A percentile compares a stretch with the other conserved stretches of the same genome.
Conservation (phyloP, 2,113 vertebrate species). For the Andinoacara biseriatus region DNA sequence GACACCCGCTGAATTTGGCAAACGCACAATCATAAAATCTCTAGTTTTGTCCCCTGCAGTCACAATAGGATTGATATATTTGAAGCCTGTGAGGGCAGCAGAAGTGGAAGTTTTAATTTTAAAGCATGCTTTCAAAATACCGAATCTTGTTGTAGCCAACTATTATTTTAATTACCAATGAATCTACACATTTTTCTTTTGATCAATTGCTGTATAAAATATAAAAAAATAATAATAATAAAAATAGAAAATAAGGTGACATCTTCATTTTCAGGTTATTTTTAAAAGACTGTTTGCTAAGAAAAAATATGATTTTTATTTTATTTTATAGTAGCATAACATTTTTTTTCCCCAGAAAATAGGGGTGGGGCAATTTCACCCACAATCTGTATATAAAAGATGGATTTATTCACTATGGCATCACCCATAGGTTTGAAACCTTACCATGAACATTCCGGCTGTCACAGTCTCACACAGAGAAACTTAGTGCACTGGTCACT, state of each 20-base stretch:
- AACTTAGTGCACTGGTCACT: not conserved
- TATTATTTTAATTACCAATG: not conserved
- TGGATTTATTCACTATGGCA: not conserved
- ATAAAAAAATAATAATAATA: accelerated
- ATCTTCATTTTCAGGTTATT: not conserved
- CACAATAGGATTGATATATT: not conserved
- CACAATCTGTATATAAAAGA: not conserved
- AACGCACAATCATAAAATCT: not conserved
- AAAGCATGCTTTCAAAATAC: not conserved
- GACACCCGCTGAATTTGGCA: not conserved
- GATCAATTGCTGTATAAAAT: not conserved
- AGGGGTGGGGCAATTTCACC: not conserved
- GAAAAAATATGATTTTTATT: too few relatives aligned
- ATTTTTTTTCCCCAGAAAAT: not conserved
- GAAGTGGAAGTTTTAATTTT: not conserved
- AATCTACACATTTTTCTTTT: not conserved
- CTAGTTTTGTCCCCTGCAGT: not conserved
- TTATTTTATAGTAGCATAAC: too few relatives aligned
- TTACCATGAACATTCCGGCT: not conserved
- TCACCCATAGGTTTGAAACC: not conserved
- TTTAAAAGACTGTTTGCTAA: too few relatives aligned
- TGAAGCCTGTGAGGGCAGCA: not conserved
- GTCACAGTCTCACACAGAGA: not conserved
- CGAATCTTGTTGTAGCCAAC: not conserved
- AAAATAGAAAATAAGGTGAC: not conserved